These are phyloP conservation scores for Zaprionus ornatus DNA, from an alignment of 1,140 invertebrate genomes.

Conservation along the genomic window DNA sequence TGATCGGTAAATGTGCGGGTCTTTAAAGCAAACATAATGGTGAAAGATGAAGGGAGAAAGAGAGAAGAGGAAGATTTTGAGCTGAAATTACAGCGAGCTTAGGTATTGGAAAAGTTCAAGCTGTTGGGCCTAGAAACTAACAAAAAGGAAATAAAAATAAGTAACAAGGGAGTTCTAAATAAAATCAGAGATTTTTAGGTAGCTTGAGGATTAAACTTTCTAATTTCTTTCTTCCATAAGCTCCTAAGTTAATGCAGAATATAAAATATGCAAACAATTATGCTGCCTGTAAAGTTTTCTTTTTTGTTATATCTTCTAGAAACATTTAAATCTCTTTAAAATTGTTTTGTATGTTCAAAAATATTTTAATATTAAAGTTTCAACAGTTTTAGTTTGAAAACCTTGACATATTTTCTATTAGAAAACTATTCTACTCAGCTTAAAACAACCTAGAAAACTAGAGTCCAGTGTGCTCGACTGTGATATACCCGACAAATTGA, in stretches of 20 bases:
- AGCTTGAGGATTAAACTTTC: neutral
- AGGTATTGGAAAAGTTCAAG: neutral
- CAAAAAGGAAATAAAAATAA: neutral
- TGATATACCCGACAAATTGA: no score
- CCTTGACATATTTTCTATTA: no score
- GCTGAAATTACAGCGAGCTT: neutral
- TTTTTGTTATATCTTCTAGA: no score
- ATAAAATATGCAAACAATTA: no score
- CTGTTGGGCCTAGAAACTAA: neutral
- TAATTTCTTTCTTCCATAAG: neutral
- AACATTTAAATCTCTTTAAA: no score
- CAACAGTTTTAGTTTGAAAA: no score
- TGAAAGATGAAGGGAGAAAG: neutral
- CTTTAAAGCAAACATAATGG: slow-evolving; percentile 1
- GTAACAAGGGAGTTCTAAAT: neutral
- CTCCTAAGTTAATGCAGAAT: neutral
- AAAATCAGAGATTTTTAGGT: neutral
- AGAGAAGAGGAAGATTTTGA: neutral
- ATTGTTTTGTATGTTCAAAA: no score
- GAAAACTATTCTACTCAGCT: no score
- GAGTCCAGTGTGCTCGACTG: no score
- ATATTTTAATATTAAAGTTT: no score
- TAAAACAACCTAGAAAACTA: no score
- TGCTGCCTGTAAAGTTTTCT: no score
- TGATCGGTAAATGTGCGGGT: neutral